A percentile compares a stretch with the other conserved stretches of the same genome.
phyloP scores from a whole-genome alignment of 1,140 invertebrate species.

The Drosophila triauraria region DNA sequence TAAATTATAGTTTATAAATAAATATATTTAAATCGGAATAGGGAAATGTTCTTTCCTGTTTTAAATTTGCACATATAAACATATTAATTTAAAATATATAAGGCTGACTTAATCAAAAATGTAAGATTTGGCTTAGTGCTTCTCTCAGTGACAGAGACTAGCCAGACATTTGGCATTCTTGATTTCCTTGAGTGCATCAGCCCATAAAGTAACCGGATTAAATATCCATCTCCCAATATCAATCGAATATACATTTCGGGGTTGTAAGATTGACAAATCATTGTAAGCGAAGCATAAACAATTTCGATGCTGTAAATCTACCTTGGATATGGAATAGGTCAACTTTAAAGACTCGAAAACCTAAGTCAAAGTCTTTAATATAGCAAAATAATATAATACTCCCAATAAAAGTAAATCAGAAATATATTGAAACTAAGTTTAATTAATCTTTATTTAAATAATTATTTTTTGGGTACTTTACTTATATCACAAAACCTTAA shows the following conservation, averaged over 20 bases:
- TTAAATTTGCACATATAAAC: no score
- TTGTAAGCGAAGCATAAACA: neutral
- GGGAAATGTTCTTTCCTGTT: neutral
- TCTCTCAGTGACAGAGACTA: neutral
- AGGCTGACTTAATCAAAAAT: no score
- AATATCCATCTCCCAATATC: slow-evolving; percentile 9
- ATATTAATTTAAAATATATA: no score
- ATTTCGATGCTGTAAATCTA: neutral
- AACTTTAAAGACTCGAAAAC: no score
- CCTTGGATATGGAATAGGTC: no score
- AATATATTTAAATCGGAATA: neutral
- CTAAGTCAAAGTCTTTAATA: neutral
- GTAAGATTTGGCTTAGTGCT: neutral
- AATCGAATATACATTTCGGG: slow-evolving; percentile 6
- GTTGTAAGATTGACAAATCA: slow-evolving; percentile 7
- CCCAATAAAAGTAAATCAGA: no score
- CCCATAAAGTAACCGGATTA: slow-evolving; percentile 9
- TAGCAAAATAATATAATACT: no score
- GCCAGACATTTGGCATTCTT: slow-evolving; percentile 12
- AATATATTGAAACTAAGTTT: no score
- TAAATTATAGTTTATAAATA: no score
- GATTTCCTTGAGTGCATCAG: slow-evolving; percentile 28
- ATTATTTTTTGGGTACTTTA: no score
- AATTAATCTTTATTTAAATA: no score
- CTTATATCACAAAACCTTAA: no score